These are phyloP conservation scores for Lepus americanus DNA, from an alignment of 2,113 vertebrate species.

Conservation along the genomic window DNA sequence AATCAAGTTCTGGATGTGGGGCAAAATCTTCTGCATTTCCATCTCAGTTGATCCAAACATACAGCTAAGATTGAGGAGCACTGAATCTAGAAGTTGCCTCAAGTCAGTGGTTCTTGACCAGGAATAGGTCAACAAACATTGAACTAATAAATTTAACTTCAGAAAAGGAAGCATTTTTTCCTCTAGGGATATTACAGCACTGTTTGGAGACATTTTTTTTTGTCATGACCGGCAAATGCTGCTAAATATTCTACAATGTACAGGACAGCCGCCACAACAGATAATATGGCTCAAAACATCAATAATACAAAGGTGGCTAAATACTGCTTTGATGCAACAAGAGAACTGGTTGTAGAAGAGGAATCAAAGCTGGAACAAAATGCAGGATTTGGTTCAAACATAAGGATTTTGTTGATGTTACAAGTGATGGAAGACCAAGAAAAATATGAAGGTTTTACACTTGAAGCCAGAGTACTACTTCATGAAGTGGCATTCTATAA, in stretches of 20 bases:
- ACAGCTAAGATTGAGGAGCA: not conserved
- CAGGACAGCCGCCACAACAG: not conserved
- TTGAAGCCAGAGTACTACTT: constrained; percentile 48
- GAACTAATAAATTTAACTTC: not conserved
- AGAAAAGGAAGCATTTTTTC: not conserved
- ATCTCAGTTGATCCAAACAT: not conserved
- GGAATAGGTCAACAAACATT: too few relatives aligned
- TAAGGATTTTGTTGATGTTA: constrained; percentile 15
- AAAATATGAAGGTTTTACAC: constrained; percentile 9
- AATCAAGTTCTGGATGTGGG: not conserved
- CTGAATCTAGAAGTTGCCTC: not conserved
- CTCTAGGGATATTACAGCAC: not conserved
- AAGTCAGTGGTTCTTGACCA: not conserved
- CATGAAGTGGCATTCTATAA: constrained; percentile 39
- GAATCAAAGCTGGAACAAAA: not conserved
- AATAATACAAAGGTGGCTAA: not conserved
- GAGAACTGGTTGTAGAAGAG: not conserved
- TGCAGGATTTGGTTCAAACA: constrained; percentile 28
- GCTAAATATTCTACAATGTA: not conserved
- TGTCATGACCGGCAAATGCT: not conserved
- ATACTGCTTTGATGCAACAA: not conserved
- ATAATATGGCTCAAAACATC: not conserved
- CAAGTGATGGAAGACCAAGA: constrained; percentile 14
- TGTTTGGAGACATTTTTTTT: constrained; percentile 21
- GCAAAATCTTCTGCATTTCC: not conserved